Evolutionary conservation across 1,140 invertebrate species (phyloP).

Genomic region (Caenorhabditis tropicalis): DNA sequence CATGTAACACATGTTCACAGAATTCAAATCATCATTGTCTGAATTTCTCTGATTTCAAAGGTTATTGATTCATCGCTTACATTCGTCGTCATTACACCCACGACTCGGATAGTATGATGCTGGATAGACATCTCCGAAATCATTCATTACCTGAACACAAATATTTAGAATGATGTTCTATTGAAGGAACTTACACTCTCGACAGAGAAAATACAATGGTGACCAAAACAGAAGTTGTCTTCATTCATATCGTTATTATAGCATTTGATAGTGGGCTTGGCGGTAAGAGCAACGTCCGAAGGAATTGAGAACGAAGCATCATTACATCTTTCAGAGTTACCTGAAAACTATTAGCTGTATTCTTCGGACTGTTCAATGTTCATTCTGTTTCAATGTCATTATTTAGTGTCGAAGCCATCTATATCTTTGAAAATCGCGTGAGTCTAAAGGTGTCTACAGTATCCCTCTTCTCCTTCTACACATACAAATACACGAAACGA

Average conservation of each 20-base stretch:
- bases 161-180: neutral
- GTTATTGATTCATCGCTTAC: too few relatives aligned
- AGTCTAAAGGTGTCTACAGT: too few relatives aligned
- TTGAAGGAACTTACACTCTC: neutral
- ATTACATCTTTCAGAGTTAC: neutral
- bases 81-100: neutral
- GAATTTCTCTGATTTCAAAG: neutral
- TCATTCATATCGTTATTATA: neutral
- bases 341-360: neutral
- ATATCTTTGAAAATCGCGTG: too few relatives aligned
- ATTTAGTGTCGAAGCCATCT: too few relatives aligned
- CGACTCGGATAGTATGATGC: neutral
- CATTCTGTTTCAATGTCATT: too few relatives aligned
- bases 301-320: neutral
- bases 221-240: neutral
- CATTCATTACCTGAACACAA: neutral
- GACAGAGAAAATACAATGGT: neutral
- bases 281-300: neutral
- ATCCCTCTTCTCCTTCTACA: neutral
- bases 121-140: neutral
- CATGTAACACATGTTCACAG: neutral
- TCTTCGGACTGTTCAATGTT: too few relatives aligned
- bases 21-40: neutral
- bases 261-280: neutral
- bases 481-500: neutral